A percentile compares a stretch with the other conserved stretches of the same genome.
Conservation (phyloP, 2,797 vertebrate species). For the Lindbergichthys nudifrons region DNA sequence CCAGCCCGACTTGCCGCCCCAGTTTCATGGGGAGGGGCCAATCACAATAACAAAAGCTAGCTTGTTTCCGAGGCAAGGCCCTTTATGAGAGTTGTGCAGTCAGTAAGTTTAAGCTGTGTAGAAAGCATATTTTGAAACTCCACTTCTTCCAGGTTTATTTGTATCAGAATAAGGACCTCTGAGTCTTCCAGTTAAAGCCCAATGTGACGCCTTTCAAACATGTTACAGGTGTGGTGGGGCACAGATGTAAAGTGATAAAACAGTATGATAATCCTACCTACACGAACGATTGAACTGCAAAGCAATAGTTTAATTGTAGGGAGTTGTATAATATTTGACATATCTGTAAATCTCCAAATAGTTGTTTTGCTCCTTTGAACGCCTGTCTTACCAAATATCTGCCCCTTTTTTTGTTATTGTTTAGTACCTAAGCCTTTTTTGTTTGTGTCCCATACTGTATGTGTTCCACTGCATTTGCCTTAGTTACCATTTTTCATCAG, state of each 20-base stretch:
- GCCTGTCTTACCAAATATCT: slow-evolving; percentile 49
- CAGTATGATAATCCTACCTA: slow-evolving; percentile 45
- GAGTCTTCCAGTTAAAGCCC: neutral
- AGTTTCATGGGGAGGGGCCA: neutral
- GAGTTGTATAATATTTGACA: slow-evolving; percentile 38
- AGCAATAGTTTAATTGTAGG: slow-evolving; percentile 9
- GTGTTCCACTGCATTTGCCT: slow-evolving; percentile 70
- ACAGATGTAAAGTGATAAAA: slow-evolving; percentile 34
- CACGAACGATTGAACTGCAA: slow-evolving; percentile 46
- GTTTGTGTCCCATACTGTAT: slow-evolving; percentile 36
- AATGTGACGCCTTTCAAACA: slow-evolving; percentile 22
- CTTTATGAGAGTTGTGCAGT: slow-evolving; percentile 15
- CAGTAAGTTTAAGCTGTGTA: slow-evolving; percentile 20
- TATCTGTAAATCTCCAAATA: neutral
- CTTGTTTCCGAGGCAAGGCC: slow-evolving; percentile 24
- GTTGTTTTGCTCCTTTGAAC: slow-evolving; percentile 38
- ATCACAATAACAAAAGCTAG: slow-evolving; percentile 14
- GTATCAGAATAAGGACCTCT: neutral
- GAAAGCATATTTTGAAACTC: slow-evolving; percentile 28
- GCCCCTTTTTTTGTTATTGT: slow-evolving; percentile 35
- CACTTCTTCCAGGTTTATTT: slow-evolving; percentile 2
- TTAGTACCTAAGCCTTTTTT: slow-evolving; percentile 1
- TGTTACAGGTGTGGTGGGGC: slow-evolving; percentile 24
- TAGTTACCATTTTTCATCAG: slow-evolving; percentile 67
- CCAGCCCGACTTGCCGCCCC: slow-evolving; percentile 45